Evolutionary conservation across 2,888 invertebrate genomes (phyloP).

Genomic region (Chrysodeixis includens): DNA sequence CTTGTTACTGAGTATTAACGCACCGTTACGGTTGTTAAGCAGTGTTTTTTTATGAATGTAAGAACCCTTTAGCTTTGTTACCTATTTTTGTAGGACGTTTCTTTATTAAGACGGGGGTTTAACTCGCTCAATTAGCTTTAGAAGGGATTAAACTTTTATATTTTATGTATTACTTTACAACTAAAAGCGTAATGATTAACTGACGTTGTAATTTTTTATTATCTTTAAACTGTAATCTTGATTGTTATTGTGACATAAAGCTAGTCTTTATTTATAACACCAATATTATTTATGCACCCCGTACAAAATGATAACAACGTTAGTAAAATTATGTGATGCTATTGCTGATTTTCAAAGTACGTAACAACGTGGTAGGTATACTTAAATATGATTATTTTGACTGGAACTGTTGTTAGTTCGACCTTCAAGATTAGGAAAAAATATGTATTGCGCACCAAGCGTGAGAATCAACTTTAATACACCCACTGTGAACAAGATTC

Average conservation of each 20-base stretch:
- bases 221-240: neutral
- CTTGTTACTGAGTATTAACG: constrained; percentile 25
- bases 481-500: constrained; percentile 30
- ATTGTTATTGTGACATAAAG: too few species aligned
- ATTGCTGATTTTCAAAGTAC: neutral
- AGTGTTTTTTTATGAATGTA: constrained; percentile 12
- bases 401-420: constrained; percentile 17
- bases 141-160: neutral
- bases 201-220: neutral
- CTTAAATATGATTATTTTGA: constrained; percentile 14
- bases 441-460: constrained; percentile 37
- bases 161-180: neutral
- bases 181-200: neutral
- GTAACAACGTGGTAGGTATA: constrained; percentile 7
- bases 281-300: too few species aligned
- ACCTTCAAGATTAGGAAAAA: constrained; percentile 38
- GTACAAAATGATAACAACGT: too few species aligned
- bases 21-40: constrained; percentile 18
- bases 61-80: constrained; percentile 3
- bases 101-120: neutral
- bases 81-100: neutral
- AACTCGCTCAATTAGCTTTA: neutral
- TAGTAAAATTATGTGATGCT: neutral
- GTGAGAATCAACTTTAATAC: constrained; percentile 34
- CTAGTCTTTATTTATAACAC: too few species aligned